Conservation (phyloP, 2,113 vertebrate genomes). For the Ctenodactylus gundi region DNA sequence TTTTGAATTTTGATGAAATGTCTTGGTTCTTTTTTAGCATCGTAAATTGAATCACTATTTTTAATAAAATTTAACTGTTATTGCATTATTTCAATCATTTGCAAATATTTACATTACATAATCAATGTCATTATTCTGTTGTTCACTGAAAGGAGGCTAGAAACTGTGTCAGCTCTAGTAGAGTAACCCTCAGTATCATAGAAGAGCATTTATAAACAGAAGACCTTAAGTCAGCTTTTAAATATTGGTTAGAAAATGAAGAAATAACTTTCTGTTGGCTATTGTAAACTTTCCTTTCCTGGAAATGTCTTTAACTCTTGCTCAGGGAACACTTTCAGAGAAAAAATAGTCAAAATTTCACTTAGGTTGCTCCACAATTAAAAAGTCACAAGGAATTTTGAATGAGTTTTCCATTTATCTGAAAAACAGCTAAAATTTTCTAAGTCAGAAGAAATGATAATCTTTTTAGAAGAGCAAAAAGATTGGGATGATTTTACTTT, state of each 20-base stretch:
- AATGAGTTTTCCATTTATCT: slow-evolving; percentile 25
- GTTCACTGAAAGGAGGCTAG: neutral
- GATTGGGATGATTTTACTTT: neutral
- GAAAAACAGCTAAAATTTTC: slow-evolving; percentile 22
- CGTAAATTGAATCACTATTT: slow-evolving; percentile 5
- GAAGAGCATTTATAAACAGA: neutral
- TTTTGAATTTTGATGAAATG: neutral
- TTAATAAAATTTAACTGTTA: slow-evolving; percentile 33
- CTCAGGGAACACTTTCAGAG: slow-evolving; percentile 38
- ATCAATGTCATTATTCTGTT: neutral
- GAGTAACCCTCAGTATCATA: neutral
- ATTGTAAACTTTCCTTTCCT: neutral
- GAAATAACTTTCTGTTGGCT: slow-evolving; percentile 10
- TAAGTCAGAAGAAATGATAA: slow-evolving; percentile 27
- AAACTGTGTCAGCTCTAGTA: neutral
- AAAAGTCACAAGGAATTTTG: slow-evolving; percentile 46
- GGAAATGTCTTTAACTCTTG: slow-evolving; percentile 25
- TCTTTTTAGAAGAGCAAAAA: neutral
- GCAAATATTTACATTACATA: neutral
- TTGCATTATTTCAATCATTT: neutral
- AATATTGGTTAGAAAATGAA: neutral
- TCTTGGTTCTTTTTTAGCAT: neutral
- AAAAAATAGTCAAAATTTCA: slow-evolving; percentile 51
- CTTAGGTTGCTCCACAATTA: neutral
- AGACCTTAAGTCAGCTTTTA: neutral